Evolutionary conservation across 2,888 invertebrate genomes (phyloP).

Genomic region (Dasysyrphus tricinctus): DNA sequence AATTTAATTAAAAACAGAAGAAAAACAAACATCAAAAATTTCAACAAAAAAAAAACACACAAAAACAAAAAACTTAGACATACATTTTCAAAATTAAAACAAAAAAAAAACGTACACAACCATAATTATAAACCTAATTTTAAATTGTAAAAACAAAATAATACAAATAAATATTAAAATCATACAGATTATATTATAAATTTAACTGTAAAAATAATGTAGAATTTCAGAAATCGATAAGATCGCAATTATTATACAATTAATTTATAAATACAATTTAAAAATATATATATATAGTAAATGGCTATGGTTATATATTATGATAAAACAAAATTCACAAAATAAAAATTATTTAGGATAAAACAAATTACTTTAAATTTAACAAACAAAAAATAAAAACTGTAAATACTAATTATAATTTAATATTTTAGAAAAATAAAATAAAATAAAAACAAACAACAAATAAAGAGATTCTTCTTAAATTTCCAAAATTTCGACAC

Average conservation of each 20-base stretch:
- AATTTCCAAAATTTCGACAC: constrained; percentile 63
- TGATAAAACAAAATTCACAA: constrained; percentile 51
- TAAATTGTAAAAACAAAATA: constrained; percentile 41
- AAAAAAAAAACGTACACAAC: constrained; percentile 65
- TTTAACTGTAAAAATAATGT: constrained; percentile 70
- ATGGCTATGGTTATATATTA: constrained; percentile 71
- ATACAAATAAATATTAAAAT: constrained; percentile 8
- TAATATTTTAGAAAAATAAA: constrained; percentile 45
- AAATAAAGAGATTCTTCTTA: constrained; percentile 48
- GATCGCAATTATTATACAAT: constrained; percentile 74
- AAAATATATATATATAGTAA: constrained; percentile 55
- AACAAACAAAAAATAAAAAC: constrained; percentile 41
- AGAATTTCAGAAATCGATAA: constrained; percentile 70
- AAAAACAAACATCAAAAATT: constrained; percentile 31
- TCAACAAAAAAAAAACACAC: constrained; percentile 35
- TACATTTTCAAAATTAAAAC: constrained; percentile 41
- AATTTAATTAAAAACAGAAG: constrained; percentile 64
- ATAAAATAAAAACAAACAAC: neutral
- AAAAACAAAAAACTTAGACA: constrained; percentile 31
- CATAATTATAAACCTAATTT: constrained; percentile 62
- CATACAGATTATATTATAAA: constrained; percentile 64
- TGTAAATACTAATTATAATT: constrained; percentile 69
- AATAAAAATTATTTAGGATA: constrained; percentile 70
- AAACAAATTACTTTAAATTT: constrained; percentile 67
- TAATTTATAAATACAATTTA: constrained; percentile 52